Conservation (phyloP, 2,888 invertebrate genomes). For the Spilosoma lubricipeda region DNA sequence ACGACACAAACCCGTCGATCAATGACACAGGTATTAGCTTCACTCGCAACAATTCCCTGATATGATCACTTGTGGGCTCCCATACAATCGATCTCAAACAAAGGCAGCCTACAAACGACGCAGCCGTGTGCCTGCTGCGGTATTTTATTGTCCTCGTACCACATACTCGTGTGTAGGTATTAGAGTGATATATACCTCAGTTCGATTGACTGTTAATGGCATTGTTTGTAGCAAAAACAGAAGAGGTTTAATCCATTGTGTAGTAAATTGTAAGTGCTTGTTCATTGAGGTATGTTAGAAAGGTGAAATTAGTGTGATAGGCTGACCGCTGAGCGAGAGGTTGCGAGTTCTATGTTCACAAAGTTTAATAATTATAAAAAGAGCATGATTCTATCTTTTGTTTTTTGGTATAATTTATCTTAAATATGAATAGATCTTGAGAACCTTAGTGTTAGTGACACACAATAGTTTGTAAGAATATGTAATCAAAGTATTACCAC, state of each 20-base stretch:
- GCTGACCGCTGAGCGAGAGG: too few species aligned
- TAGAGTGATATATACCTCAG: slow-evolving; percentile 8
- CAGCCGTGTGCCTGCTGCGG: slow-evolving; percentile 6
- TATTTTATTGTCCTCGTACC: slow-evolving; percentile 8
- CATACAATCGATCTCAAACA: slow-evolving; percentile 21
- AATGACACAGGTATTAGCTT: slow-evolving; percentile 16
- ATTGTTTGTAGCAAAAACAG: slow-evolving; percentile 18
- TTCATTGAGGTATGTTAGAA: neutral
- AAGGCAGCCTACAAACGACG: slow-evolving; percentile 17
- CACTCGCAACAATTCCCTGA: slow-evolving; percentile 17
- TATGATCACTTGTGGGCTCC: slow-evolving; percentile 16
- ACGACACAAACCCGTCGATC: slow-evolving; percentile 7
- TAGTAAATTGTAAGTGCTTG: neutral
- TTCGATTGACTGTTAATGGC: slow-evolving; percentile 22
- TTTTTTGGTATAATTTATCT: too few species aligned
- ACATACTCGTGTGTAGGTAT: slow-evolving; percentile 13
- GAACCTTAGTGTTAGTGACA: too few species aligned
- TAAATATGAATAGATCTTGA: too few species aligned
- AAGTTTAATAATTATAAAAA: too few species aligned
- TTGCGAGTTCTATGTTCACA: too few species aligned
- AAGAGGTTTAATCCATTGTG: slow-evolving; percentile 3
- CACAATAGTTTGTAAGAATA: too few species aligned
- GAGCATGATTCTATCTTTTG: too few species aligned
- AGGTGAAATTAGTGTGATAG: neutral
- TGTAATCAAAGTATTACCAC: too few species aligned